Evolutionary conservation across 2,888 invertebrate species (phyloP).

Genomic region (Sclerodermus sp.): DNA sequence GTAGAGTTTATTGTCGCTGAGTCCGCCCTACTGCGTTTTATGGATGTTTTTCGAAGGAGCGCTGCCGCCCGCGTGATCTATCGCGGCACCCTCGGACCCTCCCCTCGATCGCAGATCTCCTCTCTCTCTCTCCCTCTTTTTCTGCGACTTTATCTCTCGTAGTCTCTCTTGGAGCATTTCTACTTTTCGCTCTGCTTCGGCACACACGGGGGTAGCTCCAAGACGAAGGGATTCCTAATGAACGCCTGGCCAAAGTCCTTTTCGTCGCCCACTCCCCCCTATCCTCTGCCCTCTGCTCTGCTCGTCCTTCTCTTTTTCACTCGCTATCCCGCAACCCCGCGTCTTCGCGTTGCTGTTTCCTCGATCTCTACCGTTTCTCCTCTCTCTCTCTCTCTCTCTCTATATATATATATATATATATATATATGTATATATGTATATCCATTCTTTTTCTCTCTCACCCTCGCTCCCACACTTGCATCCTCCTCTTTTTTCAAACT

Average conservation of each 20-base stretch:
- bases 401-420: too few species aligned
- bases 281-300: neutral
- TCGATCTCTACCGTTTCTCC: neutral
- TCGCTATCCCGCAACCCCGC: too few species aligned
- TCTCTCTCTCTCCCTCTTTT: neutral
- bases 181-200: conserved; percentile 25
- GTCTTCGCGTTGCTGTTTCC: neutral
- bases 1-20: conserved; percentile 59
- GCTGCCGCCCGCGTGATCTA: conserved; percentile 57
- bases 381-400: conserved; percentile 4
- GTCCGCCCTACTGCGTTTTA: conserved; percentile 59
- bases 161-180: neutral
- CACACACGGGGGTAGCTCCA: conserved; percentile 28
- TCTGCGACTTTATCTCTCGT: too few species aligned
- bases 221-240: conserved; percentile 45
- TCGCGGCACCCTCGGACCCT: conserved; percentile 40
- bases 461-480: conserved; percentile 10
- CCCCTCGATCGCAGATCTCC: conserved; percentile 8
- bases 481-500: conserved; percentile 8
- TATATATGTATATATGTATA: too few species aligned
- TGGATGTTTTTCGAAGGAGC: conserved; percentile 59
- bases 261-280: neutral
- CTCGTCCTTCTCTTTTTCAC: neutral
- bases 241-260: conserved; percentile 33
- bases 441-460: conserved; percentile 22